phyloP scores from a whole-genome alignment of 2,797 vertebrate genomes.

The Pseudochaenichthys georgianus region DNA sequence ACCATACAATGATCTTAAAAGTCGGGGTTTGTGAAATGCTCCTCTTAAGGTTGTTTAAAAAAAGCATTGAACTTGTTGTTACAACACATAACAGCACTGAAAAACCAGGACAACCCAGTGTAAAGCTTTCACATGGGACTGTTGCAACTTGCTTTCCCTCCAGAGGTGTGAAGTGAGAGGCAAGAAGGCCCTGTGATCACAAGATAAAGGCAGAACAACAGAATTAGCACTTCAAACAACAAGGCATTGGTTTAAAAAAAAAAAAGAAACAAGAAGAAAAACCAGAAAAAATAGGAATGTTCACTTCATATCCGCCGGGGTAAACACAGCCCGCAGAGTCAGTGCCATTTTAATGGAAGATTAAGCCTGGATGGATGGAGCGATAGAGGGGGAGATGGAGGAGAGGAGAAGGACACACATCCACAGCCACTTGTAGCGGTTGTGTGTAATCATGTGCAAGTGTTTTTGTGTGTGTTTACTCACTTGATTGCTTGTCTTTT shows the following conservation, averaged over 20 bases:
- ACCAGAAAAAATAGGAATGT: conserved; percentile 34
- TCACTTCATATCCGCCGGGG: conserved; percentile 71
- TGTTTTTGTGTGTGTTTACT: conserved; percentile 55
- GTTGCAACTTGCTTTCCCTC: conserved; percentile 42
- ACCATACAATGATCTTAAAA: background rate
- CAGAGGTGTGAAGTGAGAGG: conserved; percentile 70
- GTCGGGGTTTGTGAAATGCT: conserved; percentile 13
- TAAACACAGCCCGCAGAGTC: conserved; percentile 65
- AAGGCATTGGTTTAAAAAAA: conserved; percentile 44
- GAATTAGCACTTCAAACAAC: conserved; percentile 80
- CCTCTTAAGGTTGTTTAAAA: conserved; percentile 11
- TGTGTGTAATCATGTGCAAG: conserved; percentile 22
- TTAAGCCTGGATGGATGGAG: conserved; percentile 58
- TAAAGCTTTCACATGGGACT: conserved; percentile 62
- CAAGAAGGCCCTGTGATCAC: conserved; percentile 67
- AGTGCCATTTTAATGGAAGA: conserved; percentile 68
- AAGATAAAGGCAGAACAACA: conserved; percentile 76
- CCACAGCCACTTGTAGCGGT: conserved; percentile 47
- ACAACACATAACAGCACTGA: background rate
- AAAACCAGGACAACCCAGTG: conserved; percentile 50
- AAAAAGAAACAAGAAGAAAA: background rate
- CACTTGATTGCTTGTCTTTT: conserved; percentile 65
- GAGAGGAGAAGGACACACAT: conserved; percentile 62
- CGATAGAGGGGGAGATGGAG: conserved; percentile 31
- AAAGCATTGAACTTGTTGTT: conserved; percentile 9